Base-by-base conservation (phyloP, 2,888 invertebrate species). In the Sarcophaga caerulescens region DNA sequence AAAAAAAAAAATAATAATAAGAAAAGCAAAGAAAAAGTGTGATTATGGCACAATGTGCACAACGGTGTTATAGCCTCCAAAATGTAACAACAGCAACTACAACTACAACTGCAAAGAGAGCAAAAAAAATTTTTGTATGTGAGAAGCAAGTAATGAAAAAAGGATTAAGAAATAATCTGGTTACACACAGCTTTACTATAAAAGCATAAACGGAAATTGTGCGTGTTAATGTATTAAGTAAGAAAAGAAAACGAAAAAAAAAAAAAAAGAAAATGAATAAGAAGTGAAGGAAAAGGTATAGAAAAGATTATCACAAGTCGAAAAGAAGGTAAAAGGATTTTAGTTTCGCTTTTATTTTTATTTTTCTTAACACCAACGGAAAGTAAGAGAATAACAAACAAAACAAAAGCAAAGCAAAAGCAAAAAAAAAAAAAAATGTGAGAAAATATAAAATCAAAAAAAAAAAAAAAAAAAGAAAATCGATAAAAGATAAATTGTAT, bases 401-500 rank as follows among this genome's bases (percentile, higher is more conserved):
- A 69, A 69, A 23, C 63, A 70, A 70, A 66, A 76, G 63, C 44
- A 47, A 21, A 44, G 57, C 47, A 73, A 85, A 73, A 62, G 52
- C 45, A 65, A 44, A 47, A 69, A 60, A 65, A 63, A 75, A 52
- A 63, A 74, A 19, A 14, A 45, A 65, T 10, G 35, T 35, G 35
- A 35, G 35, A 35, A 35, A 35, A 44, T n/a, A n/a, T n/a, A 66
- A 14, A 70, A 2, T n/a, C 45, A 70, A 44, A 6, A 84, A 6
- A 84, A 52, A 25, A 71, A 19, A 80, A 76, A 60, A 52, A 23
- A 79, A 74, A 85, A 77, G 73, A 83, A 83, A 86, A 84, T 86
- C 86, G 73, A 84, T 84, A 84, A 84, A 75, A 84, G 84, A 84
- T 84, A 84, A 84, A 84, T 85, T 85, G 83, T 80, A 80, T 74